Evolutionary conservation across 2,888 invertebrate species (phyloP).

Genomic region (Muscina levida): DNA sequence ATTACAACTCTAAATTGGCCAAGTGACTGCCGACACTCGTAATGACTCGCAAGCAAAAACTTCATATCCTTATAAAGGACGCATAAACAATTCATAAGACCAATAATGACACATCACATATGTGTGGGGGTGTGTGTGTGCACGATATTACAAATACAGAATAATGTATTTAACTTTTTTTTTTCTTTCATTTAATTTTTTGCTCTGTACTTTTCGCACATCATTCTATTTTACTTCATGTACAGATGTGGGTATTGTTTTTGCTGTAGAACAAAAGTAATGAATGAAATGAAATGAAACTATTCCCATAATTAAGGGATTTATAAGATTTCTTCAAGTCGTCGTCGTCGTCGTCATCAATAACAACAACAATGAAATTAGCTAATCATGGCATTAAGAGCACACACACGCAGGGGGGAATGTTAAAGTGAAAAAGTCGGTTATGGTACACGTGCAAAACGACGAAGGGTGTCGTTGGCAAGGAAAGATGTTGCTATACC

Average conservation of each 20-base stretch:
- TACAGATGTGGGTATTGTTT: neutral
- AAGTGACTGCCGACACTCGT: too few relatives aligned
- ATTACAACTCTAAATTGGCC: too few relatives aligned
- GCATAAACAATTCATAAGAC: too few relatives aligned
- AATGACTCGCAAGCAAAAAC: neutral
- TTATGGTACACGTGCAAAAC: neutral
- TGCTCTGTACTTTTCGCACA: constrained; percentile 25
- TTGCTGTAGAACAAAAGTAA: constrained; percentile 33
- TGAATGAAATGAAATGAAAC: constrained; percentile 22
- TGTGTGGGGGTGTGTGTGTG: too few relatives aligned
- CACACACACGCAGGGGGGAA: too few relatives aligned
- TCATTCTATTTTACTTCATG: constrained; percentile 53
- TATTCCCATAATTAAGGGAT: constrained; percentile 54
- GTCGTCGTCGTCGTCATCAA: neutral
- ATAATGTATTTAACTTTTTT: too few relatives aligned
- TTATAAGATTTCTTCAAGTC: constrained; percentile 41
- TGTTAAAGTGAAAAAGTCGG: neutral
- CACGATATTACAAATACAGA: too few relatives aligned
- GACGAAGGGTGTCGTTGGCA: neutral
- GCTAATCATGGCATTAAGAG: constrained; percentile 55
- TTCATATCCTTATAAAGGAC: neutral
- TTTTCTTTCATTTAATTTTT: too few relatives aligned
- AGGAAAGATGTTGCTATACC: too few relatives aligned
- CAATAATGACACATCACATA: too few relatives aligned
- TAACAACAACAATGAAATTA: constrained; percentile 19